Base-by-base conservation (phyloP, 2,797 vertebrate genomes). In the Centropyge bicolor region DNA sequence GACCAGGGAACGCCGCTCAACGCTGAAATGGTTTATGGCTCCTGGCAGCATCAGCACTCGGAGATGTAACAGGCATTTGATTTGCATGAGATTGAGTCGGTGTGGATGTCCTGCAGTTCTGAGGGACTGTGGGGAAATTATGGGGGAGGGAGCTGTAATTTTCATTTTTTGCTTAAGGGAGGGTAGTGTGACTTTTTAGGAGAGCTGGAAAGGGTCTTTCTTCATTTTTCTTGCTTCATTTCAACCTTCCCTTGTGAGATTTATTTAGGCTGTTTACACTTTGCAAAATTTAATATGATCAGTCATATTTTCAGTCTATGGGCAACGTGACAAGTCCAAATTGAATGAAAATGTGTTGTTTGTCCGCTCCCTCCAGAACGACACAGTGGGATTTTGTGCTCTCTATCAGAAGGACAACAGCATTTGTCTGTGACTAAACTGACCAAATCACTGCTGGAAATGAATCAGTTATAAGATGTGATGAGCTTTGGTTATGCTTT, bases 11-110 rank as follows among this genome's bases (percentile, higher is more conserved):
- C 31, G 36, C 52, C 54, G 83, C 72, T 82, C 71, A 62, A 56
- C 0, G 19, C 65, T 55, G 77, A 74, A 72, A 81, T 59, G 41
- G 36, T 80, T 87, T 55, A 80, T 56, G 5, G 69, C 76, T 81
- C 68, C 70, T 81, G 86, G 78, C 74, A 81, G 74, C 73, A 70
- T 75, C 74, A 61, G 66, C 35, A 0, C 67, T 77, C 24, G 0
- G 66, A 71, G 66, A 82, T 76, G 61, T 74, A 83, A 79, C 67
- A 59, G 52, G 61, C 70, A 71, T 76, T 84, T 80, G 70, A 82
- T 86, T 86, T 82, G 81, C 49, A 17, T 76, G 56, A 74, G 76
- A 75, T 52, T 63, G 36, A 70, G 68, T 63, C 36, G 45, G 55
- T 27, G 49, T 69, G 38, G 51, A 55, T 45, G 38, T 60, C 17